phyloP scores from a whole-genome alignment of 2,888 invertebrate species.

The Heteromurus nitidus region DNA sequence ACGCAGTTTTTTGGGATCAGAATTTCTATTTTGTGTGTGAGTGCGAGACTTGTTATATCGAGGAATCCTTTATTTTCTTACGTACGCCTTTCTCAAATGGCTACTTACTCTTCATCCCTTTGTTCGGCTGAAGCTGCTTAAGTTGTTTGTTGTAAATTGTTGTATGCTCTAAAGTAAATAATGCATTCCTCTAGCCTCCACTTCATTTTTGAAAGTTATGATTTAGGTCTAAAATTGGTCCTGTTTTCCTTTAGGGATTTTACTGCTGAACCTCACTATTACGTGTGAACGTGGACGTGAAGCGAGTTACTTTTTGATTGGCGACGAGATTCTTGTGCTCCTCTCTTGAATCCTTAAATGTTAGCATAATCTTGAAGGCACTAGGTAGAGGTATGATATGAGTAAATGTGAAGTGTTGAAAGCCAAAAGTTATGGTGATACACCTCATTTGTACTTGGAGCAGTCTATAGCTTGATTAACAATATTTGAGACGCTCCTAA shows the following conservation, averaged over 20 bases:
- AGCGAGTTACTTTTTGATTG: background rate
- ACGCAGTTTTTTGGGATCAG: slow-evolving; percentile 14
- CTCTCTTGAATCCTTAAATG: background rate
- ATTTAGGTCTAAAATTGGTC: slow-evolving; percentile 41
- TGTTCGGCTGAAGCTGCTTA: background rate
- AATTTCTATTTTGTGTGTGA: slow-evolving; percentile 6
- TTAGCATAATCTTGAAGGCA: too few relatives aligned
- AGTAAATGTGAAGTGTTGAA: slow-evolving; percentile 12
- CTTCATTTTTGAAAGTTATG: slow-evolving; percentile 14
- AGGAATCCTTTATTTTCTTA: background rate
- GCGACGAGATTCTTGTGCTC: background rate
- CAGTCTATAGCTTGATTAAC: too few relatives aligned
- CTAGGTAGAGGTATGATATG: background rate
- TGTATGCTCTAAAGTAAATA: background rate
- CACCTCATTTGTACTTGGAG: slow-evolving; percentile 6
- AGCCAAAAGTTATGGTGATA: slow-evolving; percentile 2
- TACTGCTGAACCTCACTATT: slow-evolving; percentile 2
- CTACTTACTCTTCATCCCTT: background rate
- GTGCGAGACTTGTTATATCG: background rate
- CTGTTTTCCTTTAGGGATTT: slow-evolving; percentile 40
- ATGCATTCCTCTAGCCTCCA: slow-evolving; percentile 6
- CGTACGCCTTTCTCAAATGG: slow-evolving; percentile 5
- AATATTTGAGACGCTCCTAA: too few relatives aligned
- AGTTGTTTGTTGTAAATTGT: background rate
- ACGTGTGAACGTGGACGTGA: slow-evolving; percentile 8